These are phyloP conservation scores for Campoplex nolae DNA, from an alignment of 2,888 invertebrate species.

Conservation along the genomic window DNA sequence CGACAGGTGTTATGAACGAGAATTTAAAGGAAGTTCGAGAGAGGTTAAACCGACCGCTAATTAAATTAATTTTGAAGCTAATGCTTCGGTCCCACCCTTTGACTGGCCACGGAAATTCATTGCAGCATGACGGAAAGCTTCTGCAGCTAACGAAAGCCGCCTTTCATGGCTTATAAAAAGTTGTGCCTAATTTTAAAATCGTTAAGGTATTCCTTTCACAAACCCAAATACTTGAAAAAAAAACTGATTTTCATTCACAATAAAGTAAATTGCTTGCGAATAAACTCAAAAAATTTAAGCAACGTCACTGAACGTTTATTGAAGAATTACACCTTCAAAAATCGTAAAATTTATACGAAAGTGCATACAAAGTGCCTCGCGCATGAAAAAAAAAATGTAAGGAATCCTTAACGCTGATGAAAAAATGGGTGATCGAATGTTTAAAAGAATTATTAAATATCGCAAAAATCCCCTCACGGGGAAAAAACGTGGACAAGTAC, in stretches of 20 bases:
- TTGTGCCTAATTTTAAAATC: background rate
- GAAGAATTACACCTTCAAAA: too few species aligned
- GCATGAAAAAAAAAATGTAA: too few species aligned
- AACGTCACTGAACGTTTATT: too few species aligned
- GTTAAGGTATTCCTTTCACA: background rate
- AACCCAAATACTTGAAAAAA: background rate
- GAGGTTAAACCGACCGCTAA: conserved; percentile 81
- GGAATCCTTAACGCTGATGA: too few species aligned
- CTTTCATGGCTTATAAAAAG: conserved; percentile 29
- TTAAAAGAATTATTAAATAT: too few species aligned
- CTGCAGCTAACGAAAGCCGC: conserved; percentile 6
- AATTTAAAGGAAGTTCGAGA: conserved; percentile 80
- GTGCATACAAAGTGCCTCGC: too few species aligned
- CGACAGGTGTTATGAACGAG: conserved; percentile 83
- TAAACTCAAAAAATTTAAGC: too few species aligned
- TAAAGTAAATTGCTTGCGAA: too few species aligned
- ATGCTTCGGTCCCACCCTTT: background rate
- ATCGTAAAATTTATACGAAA: too few species aligned
- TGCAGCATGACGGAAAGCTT: conserved; percentile 41
- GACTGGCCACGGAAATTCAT: conserved; percentile 55
- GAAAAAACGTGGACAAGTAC: too few species aligned
- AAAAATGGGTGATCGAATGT: too few species aligned
- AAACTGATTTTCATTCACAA: background rate
- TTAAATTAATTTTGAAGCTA: conserved; percentile 81
- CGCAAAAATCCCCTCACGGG: too few species aligned